Conservation (phyloP, 92 coral and sea anemone species). For the Siderastrea radians region DNA sequence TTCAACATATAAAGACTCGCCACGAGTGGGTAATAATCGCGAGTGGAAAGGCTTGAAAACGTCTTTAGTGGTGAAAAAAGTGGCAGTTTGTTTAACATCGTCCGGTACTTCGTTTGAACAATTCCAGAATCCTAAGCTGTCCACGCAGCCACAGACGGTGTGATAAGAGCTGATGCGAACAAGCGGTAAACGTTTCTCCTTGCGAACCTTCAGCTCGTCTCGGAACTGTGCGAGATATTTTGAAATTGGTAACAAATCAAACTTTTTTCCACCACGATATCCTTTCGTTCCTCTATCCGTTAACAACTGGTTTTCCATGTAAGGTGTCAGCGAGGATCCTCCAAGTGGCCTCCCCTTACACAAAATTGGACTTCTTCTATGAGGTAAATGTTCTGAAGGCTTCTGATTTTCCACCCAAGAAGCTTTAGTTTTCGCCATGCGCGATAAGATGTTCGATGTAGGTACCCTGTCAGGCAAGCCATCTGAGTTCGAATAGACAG, state of each 20-base stretch:
- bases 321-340: slow-evolving; percentile 59
- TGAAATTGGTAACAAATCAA: slow-evolving; percentile 86
- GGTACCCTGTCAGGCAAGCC: slow-evolving; percentile 48
- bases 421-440: slow-evolving; percentile 86
- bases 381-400: slow-evolving; percentile 33
- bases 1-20: slow-evolving; percentile 63
- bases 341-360: slow-evolving; percentile 76
- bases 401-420: slow-evolving; percentile 85
- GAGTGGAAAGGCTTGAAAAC: slow-evolving; percentile 72
- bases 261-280: slow-evolving; percentile 81
- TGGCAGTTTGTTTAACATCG: slow-evolving; percentile 35
- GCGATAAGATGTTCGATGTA: slow-evolving; percentile 82
- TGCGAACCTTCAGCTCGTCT: slow-evolving; percentile 24
- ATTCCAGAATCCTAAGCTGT: slow-evolving; percentile 8
- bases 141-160: slow-evolving; percentile 32
- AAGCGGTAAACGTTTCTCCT: slow-evolving; percentile 63
- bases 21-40: slow-evolving; percentile 73
- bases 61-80: slow-evolving; percentile 85
- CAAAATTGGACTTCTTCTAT: slow-evolving; percentile 65
- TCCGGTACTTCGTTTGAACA: not conserved
- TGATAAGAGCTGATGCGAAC: slow-evolving; percentile 87
- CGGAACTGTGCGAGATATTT: slow-evolving; percentile 67
- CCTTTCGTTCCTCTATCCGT: slow-evolving; percentile 76
- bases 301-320: slow-evolving; percentile 57
- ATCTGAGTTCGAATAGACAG: slow-evolving; percentile 56